Evolutionary conservation across 2,797 vertebrate genomes (phyloP).

Genomic region (Scomberomorus guttatus): DNA sequence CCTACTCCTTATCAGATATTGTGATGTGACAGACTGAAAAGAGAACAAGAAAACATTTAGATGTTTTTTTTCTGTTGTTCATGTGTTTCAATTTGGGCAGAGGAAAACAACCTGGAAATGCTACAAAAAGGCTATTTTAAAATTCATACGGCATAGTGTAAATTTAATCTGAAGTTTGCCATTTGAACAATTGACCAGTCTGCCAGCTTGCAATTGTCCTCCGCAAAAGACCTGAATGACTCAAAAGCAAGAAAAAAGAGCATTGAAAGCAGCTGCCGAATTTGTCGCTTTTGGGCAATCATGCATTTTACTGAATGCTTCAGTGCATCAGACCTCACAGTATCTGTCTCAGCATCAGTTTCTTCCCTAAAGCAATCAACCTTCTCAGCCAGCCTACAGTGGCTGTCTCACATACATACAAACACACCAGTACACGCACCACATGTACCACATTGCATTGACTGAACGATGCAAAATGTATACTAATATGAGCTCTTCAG

Average conservation of each 20-base stretch:
- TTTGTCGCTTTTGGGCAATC: constrained; percentile 12
- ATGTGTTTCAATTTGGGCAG: background rate
- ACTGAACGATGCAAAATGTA: background rate
- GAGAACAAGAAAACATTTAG: too few species aligned
- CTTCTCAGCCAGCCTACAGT: background rate
- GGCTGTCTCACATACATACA: background rate
- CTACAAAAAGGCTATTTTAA: background rate
- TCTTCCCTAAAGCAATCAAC: constrained; percentile 20
- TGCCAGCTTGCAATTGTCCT: constrained; percentile 1
- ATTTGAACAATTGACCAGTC: constrained; percentile 8
- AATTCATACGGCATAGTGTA: background rate
- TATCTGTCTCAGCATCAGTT: constrained; percentile 27
- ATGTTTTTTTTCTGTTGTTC: background rate
- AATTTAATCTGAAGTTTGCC: constrained; percentile 12
- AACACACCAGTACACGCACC: background rate
- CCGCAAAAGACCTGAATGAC: constrained; percentile 1
- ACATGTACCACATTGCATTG: background rate
- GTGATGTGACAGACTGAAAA: background rate
- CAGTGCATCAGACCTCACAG: constrained; percentile 18
- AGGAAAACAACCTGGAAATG: background rate
- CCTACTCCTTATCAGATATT: too few species aligned
- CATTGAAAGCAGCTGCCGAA: constrained; percentile 23
- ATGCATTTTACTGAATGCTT: constrained; percentile 36
- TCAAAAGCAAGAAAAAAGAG: constrained; percentile 7
- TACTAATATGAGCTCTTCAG: background rate